phyloP scores from a whole-genome alignment of 2,888 invertebrate species.

The Cartodere bifasciata region DNA sequence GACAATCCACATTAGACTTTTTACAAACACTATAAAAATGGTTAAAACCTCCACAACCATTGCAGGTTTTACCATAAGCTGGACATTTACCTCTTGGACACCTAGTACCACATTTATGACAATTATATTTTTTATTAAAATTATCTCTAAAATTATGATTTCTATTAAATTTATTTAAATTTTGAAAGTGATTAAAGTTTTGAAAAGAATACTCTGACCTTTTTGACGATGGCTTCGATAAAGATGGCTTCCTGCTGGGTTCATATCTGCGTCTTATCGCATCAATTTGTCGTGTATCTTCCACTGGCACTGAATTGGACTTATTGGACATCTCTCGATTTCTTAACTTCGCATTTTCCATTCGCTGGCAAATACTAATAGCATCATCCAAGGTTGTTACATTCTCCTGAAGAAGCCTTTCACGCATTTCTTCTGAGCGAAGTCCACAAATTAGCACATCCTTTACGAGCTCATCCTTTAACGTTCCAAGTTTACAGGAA shows the following conservation, averaged over 20 bases:
- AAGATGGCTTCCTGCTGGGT: too few species aligned
- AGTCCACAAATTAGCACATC: slow-evolving; percentile 1
- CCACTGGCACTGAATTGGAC: too few species aligned
- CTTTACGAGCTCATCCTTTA: slow-evolving; percentile 3
- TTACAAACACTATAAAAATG: slow-evolving; percentile 12
- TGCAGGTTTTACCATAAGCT: slow-evolving; percentile 12
- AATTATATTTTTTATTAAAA: too few species aligned
- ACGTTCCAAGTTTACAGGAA: background rate
- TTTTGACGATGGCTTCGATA: too few species aligned
- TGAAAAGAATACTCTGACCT: too few species aligned
- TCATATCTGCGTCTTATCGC: too few species aligned
- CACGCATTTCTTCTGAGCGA: background rate
- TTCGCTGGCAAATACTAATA: background rate
- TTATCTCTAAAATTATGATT: too few species aligned
- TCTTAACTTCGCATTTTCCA: too few species aligned
- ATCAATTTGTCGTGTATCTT: too few species aligned
- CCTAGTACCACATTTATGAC: background rate
- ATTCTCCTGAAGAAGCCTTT: background rate
- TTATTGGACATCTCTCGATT: too few species aligned
- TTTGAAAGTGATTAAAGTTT: too few species aligned
- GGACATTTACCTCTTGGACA: slow-evolving; percentile 11
- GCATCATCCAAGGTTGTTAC: background rate
- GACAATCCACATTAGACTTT: background rate
- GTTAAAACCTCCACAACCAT: slow-evolving; percentile 11
- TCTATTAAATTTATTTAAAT: too few species aligned